Evolutionary conservation across 1,140 invertebrate genomes (phyloP), one percentile per base, ranked within the genome.

Genomic region (Notospermus geniculatus): DNA sequence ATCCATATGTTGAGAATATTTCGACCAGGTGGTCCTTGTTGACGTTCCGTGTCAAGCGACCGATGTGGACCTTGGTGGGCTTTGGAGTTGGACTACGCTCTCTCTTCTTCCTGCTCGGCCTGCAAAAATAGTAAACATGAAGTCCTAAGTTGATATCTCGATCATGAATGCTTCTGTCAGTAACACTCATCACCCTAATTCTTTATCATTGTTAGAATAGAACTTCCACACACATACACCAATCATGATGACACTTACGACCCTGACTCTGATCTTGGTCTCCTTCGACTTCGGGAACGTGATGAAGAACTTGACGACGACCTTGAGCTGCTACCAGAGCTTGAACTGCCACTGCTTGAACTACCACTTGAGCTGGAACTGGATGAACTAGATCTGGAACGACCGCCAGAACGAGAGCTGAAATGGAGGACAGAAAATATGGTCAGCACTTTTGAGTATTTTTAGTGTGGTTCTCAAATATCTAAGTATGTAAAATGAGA

Each of bases 1-100:
- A 85, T 22, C 96, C 96, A 81, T 95, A 98, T 25, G 88, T 88
- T 5, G 90, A 88, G 78, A 99, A 99, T 67, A 99, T 98, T 82
- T 99, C 97, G 65, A 87, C 81, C 22, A 98, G 86, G 79, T 99
- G 96, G 15, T 97, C 82, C 71, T 93, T 78, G 54, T 88, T 93
- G 0, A 98, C 91, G 80, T 97, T 98, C 28, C 93, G 83, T 0
- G 94, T 96, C 29, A 98, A 79, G 23, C 90, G 87, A 1, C 93
- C 93, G 65, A 98, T 89, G 76, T 97, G 93, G 71, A 97, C 95
- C 77, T 96, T 91, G 27, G 69, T 68, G 25, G 73, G 72, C 62
- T 72, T 73, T 2, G 75, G 74, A n/a, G 74, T 70, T 54, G 74
- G 75, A 57, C 70, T 75, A 36, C 32, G 32, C n/a, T 19, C 46